These are phyloP conservation scores for Xenopus tropicalis DNA, from an alignment of 2,113 vertebrate species.

Conservation along the genomic window DNA sequence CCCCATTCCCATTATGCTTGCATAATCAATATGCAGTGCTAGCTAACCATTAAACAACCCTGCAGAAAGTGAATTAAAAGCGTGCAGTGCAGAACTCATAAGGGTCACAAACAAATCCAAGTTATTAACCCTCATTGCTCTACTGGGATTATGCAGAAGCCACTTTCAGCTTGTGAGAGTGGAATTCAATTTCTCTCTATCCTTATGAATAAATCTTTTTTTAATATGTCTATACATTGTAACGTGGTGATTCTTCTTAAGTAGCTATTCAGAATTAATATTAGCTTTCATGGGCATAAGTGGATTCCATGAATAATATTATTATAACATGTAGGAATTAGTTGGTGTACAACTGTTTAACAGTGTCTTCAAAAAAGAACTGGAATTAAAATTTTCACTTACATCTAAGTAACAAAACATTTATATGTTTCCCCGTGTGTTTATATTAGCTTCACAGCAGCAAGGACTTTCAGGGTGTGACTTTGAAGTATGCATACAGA, in stretches of 20 bases:
- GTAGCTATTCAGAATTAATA: constrained; percentile 32
- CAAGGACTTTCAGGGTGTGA: no score
- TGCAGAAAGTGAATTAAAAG: constrained; percentile 11
- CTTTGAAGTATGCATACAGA: no score
- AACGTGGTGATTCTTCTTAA: constrained; percentile 10
- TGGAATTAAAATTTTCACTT: neutral
- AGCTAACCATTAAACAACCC: constrained; percentile 8
- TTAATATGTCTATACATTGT: constrained; percentile 18
- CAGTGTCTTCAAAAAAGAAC: neutral
- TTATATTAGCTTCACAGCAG: no score
- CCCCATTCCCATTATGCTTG: constrained; percentile 7
- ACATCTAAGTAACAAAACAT: no score
- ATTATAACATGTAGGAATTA: constrained; percentile 41
- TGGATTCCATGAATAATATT: constrained; percentile 37
- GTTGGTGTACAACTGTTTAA: constrained; percentile 42
- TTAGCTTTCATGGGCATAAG: constrained; percentile 45
- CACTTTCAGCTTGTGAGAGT: constrained; percentile 20
- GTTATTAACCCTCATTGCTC: constrained; percentile 2
- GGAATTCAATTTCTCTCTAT: constrained; percentile 7
- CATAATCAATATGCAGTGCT: neutral
- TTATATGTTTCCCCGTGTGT: no score
- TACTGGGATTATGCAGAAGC: neutral
- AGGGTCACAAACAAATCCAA: constrained; percentile 30
- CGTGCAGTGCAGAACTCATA: constrained; percentile 14
- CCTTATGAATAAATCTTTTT: constrained; percentile 22